phyloP scores from a whole-genome alignment of 2,797 vertebrate genomes.

The Acanthopagrus latus region DNA sequence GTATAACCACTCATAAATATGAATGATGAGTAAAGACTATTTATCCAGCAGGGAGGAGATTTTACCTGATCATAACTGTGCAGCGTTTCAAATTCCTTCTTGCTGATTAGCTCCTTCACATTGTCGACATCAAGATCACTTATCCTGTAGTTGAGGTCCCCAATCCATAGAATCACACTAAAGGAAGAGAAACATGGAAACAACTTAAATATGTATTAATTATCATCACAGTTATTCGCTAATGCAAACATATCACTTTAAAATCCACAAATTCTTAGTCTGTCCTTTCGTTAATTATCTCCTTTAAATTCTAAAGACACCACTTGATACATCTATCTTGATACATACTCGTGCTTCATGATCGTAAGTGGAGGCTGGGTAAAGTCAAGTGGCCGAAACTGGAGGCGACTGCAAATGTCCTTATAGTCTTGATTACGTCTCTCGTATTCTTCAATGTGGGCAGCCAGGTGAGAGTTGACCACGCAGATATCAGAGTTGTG shows the following conservation, averaged over 20 bases:
- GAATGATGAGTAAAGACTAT: not conserved
- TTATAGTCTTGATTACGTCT: constrained; percentile 96
- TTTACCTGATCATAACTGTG: constrained; percentile 93
- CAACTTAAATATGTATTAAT: not conserved
- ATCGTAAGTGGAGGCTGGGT: constrained; percentile 89
- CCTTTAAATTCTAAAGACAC: not conserved
- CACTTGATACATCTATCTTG: not conserved
- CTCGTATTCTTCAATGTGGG: constrained; percentile 93
- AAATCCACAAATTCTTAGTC: constrained; percentile 1
- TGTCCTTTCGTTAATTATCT: too few relatives aligned
- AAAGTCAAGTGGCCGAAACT: constrained; percentile 88
- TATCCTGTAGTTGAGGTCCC: constrained; percentile 98
- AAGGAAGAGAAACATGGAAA: constrained; percentile 9
- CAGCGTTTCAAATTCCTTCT: constrained; percentile 90
- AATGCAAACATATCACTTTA: not conserved
- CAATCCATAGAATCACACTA: constrained; percentile 95
- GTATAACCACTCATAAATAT: constrained; percentile 5
- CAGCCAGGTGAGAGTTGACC: constrained; percentile 96
- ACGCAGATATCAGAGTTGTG: constrained; percentile 96
- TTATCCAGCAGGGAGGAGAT: not conserved
- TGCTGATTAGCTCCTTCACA: constrained; percentile 92
- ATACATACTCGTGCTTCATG: constrained; percentile 91
- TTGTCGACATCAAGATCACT: constrained; percentile 90
- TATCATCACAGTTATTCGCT: not conserved
- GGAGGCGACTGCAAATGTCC: constrained; percentile 95